Base-by-base conservation (phyloP, 2,113 vertebrate species). In the Caloenas nicobarica region DNA sequence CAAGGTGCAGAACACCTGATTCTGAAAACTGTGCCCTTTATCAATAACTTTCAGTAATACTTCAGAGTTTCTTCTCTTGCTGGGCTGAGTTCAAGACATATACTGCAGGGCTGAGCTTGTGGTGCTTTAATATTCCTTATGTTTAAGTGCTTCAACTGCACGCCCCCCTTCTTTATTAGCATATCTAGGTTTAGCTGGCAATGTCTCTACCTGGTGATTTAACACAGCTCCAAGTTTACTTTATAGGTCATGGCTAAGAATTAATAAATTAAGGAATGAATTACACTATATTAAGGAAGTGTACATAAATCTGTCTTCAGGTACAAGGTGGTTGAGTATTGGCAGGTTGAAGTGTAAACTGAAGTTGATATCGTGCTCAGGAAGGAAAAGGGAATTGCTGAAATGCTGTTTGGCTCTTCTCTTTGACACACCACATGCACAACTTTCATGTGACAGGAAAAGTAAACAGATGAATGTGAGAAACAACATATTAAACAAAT, bases 401-500 rank as follows among this genome's bases (percentile, higher is more conserved):
- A 91, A 57, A 46, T 8, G 68, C 33, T 89, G 48, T 58, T 94
- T 77, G 91, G 85, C 51, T 94, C 70, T 91, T 64, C 69, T 89
- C n/a, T 44, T 81, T 80, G 90, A 94, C 82, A 92, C 60, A 50
- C 53, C 68, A 71, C 87, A 91, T 62, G 66, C 74, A 93, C 86
- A 96, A 97, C 96, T 98, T 98, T 88, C 88, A 87, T 57, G 46
- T 95, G 96, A 95, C 81, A 84, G 92, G 94, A 92, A 91, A 82
- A 95, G 95, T 95, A 96, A 96, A 95, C 70, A 96, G 88, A 95
- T 82, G 94, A 91, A 97, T 95, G 79, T 93, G 94, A 95, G 96
- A 97, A 97, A 94, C 95, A 97, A 93, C 95, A 88, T 97, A 95
- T 97, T 95, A 96, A 97, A 97, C 94, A 78, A 89, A 86, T 93